These are phyloP conservation scores for Callithrix jacchus DNA, from an alignment of 2,113 vertebrate species.

Conservation along the genomic window DNA sequence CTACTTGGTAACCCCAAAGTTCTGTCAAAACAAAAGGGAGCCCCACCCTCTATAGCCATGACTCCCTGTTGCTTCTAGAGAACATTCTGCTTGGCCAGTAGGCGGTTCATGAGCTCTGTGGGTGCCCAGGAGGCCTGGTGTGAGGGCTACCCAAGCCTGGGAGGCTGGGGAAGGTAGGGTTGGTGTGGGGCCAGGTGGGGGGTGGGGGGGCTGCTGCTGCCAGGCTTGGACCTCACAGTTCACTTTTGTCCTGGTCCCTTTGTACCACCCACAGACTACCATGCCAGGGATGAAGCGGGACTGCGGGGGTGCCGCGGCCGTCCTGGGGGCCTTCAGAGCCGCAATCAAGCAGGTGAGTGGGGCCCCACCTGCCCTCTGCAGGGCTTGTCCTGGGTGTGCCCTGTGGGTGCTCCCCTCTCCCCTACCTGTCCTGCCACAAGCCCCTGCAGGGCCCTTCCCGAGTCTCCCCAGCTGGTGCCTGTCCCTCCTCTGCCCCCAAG, in stretches of 20 bases:
- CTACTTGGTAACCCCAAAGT: neutral
- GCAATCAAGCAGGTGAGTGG: constrained; percentile 93
- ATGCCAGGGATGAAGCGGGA: constrained; percentile 99
- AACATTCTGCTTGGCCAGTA: fast-evolving
- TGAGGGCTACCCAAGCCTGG: neutral
- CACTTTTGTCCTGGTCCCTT: neutral
- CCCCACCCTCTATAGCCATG: fast-evolving
- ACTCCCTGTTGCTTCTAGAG: neutral
- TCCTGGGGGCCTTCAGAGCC: constrained; percentile 96
- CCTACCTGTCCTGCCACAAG: neutral
- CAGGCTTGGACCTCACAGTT: fast-evolving
- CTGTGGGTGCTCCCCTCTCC: no score
- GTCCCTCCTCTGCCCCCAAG: neutral
- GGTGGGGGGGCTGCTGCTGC: neutral
- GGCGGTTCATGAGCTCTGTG: neutral
- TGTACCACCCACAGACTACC: constrained; percentile 88
- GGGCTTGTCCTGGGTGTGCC: neutral
- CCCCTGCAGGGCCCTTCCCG: no score
- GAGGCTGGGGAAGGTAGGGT: neutral
- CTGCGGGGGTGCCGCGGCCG: constrained; percentile 96
- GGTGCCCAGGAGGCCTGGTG: neutral
- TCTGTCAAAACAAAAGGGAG: neutral
- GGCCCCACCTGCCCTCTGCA: fast-evolving
- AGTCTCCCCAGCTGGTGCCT: neutral
- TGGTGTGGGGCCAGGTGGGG: neutral